phyloP scores from a whole-genome alignment of 2,888 invertebrate genomes.

The Lepidonotus clava region DNA sequence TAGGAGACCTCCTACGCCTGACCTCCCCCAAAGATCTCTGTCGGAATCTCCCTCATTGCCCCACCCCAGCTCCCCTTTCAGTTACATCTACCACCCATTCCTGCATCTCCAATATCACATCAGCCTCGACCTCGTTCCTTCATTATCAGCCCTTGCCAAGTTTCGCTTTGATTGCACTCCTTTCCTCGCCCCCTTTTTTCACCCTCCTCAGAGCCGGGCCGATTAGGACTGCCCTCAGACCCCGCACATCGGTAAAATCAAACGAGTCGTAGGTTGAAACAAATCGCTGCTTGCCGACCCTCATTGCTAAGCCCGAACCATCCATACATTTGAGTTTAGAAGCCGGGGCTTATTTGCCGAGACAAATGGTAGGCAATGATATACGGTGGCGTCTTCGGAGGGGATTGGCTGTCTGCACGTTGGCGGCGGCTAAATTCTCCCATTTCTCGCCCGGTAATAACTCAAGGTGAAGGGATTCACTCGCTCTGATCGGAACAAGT shows the following conservation, averaged over 20 bases:
- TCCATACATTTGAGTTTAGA: slow-evolving; percentile 43
- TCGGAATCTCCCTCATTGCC: background rate
- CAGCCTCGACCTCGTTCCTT: background rate
- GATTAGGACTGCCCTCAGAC: background rate
- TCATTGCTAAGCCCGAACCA: background rate
- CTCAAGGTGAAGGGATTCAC: background rate
- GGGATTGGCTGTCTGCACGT: slow-evolving; percentile 6
- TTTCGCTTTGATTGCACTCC: background rate
- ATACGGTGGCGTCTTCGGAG: background rate
- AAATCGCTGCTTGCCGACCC: slow-evolving; percentile 15
- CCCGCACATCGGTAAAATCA: background rate
- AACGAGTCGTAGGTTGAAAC: background rate
- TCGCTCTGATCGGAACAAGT: background rate
- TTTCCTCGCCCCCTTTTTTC: background rate
- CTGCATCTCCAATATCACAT: too few species aligned
- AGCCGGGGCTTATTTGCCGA: slow-evolving; percentile 27
- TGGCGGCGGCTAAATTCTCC: slow-evolving; percentile 14
- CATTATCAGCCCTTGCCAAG: background rate
- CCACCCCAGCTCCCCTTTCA: background rate
- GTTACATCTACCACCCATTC: background rate
- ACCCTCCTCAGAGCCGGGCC: background rate
- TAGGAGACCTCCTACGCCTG: background rate
- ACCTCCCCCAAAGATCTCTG: background rate
- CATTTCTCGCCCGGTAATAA: background rate
- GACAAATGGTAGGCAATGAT: slow-evolving; percentile 10